Evolutionary conservation across 2,888 invertebrate species (phyloP).

Genomic region (Perithous albicinctus): DNA sequence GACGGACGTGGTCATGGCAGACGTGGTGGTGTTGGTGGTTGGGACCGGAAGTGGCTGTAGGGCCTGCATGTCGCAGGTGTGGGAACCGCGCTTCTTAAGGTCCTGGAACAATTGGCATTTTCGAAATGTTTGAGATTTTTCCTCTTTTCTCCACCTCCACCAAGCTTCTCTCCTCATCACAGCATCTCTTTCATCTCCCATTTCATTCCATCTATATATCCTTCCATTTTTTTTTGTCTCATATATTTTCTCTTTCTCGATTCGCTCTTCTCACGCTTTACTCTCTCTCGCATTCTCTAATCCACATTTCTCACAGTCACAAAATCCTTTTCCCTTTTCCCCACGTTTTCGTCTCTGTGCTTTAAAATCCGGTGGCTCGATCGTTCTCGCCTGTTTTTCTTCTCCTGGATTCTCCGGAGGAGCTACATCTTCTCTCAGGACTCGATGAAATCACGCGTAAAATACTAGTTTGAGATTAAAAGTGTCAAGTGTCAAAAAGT

Average conservation of each 20-base stretch:
- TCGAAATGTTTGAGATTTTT: slow-evolving; percentile 76
- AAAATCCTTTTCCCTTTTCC: slow-evolving; percentile 28
- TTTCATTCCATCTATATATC: slow-evolving; percentile 38
- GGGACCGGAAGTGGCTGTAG: slow-evolving; percentile 84
- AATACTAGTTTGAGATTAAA: slow-evolving; percentile 25
- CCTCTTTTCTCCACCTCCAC: slow-evolving; percentile 45
- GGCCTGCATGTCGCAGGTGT: slow-evolving; percentile 84
- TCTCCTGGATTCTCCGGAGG: background rate
- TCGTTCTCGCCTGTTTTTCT: slow-evolving; percentile 10
- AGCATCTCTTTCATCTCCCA: slow-evolving; percentile 40
- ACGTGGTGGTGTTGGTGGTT: slow-evolving; percentile 76
- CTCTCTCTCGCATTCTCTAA: slow-evolving; percentile 46
- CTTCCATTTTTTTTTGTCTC: slow-evolving; percentile 34
- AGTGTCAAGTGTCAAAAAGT: slow-evolving; percentile 6
- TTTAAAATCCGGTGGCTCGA: background rate
- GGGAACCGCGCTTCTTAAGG: slow-evolving; percentile 84
- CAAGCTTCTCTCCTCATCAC: slow-evolving; percentile 32
- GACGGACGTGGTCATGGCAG: slow-evolving; percentile 83
- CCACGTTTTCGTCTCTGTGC: slow-evolving; percentile 9
- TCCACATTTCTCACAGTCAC: slow-evolving; percentile 47
- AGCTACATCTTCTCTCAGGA: slow-evolving; percentile 7
- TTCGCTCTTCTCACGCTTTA: slow-evolving; percentile 43
- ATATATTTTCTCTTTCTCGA: slow-evolving; percentile 26
- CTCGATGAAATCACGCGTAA: slow-evolving; percentile 20
- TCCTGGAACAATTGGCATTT: slow-evolving; percentile 84